A percentile compares a stretch with the other conserved stretches of the same genome.
Conservation (phyloP, 2,888 invertebrate species). For the Xanthostigma xanthostigma region DNA sequence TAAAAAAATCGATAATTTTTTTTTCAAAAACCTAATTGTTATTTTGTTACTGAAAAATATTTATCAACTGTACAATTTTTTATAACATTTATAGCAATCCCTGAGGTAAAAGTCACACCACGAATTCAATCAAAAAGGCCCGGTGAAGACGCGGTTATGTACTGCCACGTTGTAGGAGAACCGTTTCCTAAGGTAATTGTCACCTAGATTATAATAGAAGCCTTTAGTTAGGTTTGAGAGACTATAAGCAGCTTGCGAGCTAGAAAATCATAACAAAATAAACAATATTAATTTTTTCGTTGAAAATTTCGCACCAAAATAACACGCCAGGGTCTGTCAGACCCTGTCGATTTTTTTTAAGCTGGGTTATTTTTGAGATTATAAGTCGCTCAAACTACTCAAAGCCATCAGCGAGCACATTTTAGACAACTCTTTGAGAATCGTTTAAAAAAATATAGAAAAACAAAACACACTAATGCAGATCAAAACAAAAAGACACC, state of each 20-base stretch:
- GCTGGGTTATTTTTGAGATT: too few species aligned
- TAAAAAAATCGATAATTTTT: too few species aligned
- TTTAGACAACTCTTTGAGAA: too few species aligned
- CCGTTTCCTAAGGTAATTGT: constrained; percentile 43
- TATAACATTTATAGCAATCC: constrained; percentile 38
- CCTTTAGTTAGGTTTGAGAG: not conserved
- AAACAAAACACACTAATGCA: too few species aligned
- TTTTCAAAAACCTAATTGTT: too few species aligned
- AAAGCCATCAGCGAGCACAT: too few species aligned
- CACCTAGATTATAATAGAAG: not conserved
- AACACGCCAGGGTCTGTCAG: too few species aligned
- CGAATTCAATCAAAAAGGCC: constrained; percentile 50
- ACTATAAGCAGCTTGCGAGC: too few species aligned
- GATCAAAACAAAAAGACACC: too few species aligned
- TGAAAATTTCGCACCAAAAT: not conserved
- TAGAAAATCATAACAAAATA: not conserved
- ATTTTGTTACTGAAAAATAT: not conserved
- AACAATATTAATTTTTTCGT: not conserved
- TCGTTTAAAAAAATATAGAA: too few species aligned
- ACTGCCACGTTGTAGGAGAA: constrained; percentile 59
- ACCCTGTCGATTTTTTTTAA: too few species aligned
- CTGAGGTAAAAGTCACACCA: constrained; percentile 57
- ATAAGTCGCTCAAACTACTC: too few species aligned
- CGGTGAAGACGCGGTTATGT: constrained; percentile 50
- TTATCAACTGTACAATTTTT: not conserved